Evolutionary conservation across 2,888 invertebrate species (phyloP), one percentile per base, ranked within the genome.

Genomic region (Criorhina ranunculi): DNA sequence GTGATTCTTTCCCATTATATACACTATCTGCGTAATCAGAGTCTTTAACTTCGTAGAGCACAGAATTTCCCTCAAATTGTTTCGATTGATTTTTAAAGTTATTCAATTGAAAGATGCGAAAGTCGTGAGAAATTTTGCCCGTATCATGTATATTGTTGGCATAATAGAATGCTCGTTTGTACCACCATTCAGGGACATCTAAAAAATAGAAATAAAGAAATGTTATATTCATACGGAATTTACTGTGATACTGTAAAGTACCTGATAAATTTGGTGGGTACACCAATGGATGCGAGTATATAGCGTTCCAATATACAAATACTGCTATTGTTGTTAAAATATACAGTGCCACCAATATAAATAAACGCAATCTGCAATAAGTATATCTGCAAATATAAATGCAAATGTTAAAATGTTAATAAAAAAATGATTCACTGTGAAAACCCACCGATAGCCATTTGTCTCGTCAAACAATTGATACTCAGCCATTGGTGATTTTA

Each of bases 181-280:
- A 87, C 89, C 89, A 90, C 69, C 88, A 87, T 19, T 86, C 69
- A 15, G 90, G 89, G 62, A 89, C 88, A 73, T 87, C 90, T 90
- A 35, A 8, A 86, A 78, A 33, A n/a, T n/a, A n/a, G n/a, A 4
- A n/a, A 67, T 69, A n/a, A 9, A 64, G 51, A 17, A 51, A 24
- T 9, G 6, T 35, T 33, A 5, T 0, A 40, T 17, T 1, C 35
- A n/a, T 31, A 5, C 24, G 31, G n/a, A 37, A 59, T 31, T 46
- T 33, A 0, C 29, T 51, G 46, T 62, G 24, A 31, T 53, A 9
- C 12, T 5, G 11, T 0, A 11, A 35, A 60, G 86, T 87, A 89
- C 89, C 88, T 70, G 87, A 82, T 78, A 88, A 70, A 78, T 88
- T 87, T 51, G 88, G 88, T 29, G 89, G 89, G 86, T 89, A 88